phyloP scores from a whole-genome alignment of 2,797 vertebrate genomes.

The Sebastiscus tertius region DNA sequence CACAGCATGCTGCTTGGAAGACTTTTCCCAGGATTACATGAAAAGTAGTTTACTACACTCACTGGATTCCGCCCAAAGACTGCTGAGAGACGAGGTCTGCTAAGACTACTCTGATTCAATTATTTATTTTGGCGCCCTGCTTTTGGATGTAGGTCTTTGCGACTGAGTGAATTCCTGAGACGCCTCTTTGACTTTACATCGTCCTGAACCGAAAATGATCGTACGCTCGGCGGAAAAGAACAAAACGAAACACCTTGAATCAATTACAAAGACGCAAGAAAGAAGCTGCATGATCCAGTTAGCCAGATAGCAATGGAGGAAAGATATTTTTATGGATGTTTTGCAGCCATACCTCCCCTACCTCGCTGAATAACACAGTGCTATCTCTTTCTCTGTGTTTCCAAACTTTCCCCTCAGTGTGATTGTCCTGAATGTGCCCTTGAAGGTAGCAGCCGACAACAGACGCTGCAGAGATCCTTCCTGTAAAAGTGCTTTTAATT shows the following conservation, averaged over 20 bases:
- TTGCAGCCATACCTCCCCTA: constrained; percentile 17
- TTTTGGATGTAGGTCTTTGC: constrained; percentile 47
- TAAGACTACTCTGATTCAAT: constrained; percentile 63
- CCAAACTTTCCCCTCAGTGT: constrained; percentile 55
- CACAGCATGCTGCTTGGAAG: constrained; percentile 63
- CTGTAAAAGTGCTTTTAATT: constrained; percentile 81
- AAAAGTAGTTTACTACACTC: constrained; percentile 73
- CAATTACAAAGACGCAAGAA: constrained; percentile 27
- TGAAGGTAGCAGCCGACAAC: constrained; percentile 50
- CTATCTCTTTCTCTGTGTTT: constrained; percentile 31
- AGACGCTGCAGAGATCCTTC: constrained; percentile 72
- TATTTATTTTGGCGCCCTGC: constrained; percentile 65
- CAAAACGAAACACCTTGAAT: constrained; percentile 36
- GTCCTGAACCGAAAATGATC: constrained; percentile 36
- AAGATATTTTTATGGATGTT: constrained; percentile 32
- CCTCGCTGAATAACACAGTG: constrained; percentile 21
- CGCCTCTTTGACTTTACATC: constrained; percentile 48
- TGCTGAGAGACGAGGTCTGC: constrained; percentile 56
- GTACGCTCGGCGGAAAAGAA: constrained; percentile 36
- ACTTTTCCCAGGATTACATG: constrained; percentile 71
- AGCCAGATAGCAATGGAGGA: constrained; percentile 2
- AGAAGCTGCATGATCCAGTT: constrained; percentile 4
- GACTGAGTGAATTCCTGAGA: constrained; percentile 46
- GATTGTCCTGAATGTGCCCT: constrained; percentile 69
- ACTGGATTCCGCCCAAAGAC: constrained; percentile 68